Evolutionary conservation across 2,797 vertebrate genomes (phyloP), one percentile per base, ranked within the genome.

Genomic region (Columba guinea): DNA sequence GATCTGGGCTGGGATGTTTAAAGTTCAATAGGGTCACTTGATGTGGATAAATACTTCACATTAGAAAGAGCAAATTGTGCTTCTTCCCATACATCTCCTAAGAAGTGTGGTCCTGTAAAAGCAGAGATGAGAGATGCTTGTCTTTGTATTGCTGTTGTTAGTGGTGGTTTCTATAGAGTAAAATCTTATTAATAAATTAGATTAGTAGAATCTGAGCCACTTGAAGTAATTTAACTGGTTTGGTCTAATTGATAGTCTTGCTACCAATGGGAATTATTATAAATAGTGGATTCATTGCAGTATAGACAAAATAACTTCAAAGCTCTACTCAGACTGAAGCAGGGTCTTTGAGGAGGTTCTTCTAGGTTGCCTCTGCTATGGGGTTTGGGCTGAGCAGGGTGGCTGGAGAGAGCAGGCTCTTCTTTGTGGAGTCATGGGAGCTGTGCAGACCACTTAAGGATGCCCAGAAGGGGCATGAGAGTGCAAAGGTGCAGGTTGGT

Each of bases 401-500:
- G 41, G 11, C 69, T 70, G 85, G 15, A 34, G 16, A 44, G 49
- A 37, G 20, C 14, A 59, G 39, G 11, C 8, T 62, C 4, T 81
- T 56, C 15, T 49, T 62, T 64, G 58, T 26, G 48, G 69, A 74
- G 15, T 20, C 78, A 8, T 28, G 75, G 48, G 78, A 86, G 27
- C n/a, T 65, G 0, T 69, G 81, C 46, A 64, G 48, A 30, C 20
- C 4, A 1, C 58, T 55, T 68, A 69, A 65, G 37, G 55, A 35
- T 28, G 34, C 17, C 24, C 30, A 27, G 56, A 59, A 67, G 35
- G 83, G 68, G 41, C 18, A 4, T 9, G 27, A 22, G 69, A 63
- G 44, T 3, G 7, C n/a, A n/a, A 48, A 93, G 65, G 26, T 55
- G 22, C 0, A 0, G 28, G n/a, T 68, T 55, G 71, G 32, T 30